These are phyloP conservation scores for Orchestes rusci DNA, from an alignment of 2,888 invertebrate genomes.

Conservation along the genomic window DNA sequence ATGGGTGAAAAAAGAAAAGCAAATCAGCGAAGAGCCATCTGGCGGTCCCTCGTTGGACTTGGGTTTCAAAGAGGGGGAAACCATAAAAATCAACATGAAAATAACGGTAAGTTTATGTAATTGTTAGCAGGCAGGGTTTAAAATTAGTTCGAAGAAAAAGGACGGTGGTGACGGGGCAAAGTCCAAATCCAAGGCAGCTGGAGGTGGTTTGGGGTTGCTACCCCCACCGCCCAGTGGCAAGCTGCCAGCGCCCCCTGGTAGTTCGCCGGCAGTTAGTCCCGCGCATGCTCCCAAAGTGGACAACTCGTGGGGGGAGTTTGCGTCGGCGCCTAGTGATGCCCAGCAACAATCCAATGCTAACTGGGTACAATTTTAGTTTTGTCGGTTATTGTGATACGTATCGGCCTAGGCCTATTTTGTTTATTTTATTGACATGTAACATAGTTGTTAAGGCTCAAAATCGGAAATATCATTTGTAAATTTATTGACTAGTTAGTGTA, in stretches of 20 bases:
- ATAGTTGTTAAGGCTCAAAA: too few species aligned
- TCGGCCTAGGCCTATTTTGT: too few species aligned
- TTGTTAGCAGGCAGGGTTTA: too few species aligned
- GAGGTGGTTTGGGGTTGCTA: constrained; percentile 50
- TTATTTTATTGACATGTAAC: too few species aligned
- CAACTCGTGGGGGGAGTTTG: constrained; percentile 74
- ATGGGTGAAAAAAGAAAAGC: constrained; percentile 77
- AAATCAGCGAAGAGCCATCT: constrained; percentile 73
- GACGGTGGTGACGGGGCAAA: constrained; percentile 74
- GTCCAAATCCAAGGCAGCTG: constrained; percentile 52
- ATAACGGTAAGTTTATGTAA: constrained; percentile 77
- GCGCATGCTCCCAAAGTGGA: constrained; percentile 43
- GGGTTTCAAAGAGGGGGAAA: constrained; percentile 98
- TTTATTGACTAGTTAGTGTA: too few species aligned
- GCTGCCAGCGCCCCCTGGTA: constrained; percentile 70
- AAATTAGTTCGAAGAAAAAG: constrained; percentile 82
- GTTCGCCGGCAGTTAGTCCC: constrained; percentile 69
- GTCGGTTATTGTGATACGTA: too few species aligned
- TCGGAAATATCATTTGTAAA: too few species aligned
- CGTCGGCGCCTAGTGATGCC: constrained; percentile 54
- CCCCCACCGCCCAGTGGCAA: constrained; percentile 81
- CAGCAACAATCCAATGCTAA: constrained; percentile 39
- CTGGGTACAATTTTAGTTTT: constrained; percentile 44
- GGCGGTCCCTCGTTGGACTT: constrained; percentile 82
- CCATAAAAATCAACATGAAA: constrained; percentile 98